Evolutionary conservation across 1,140 invertebrate genomes (phyloP), one percentile per base, ranked within the genome.

Genomic region (Choristoneura fumiferana): DNA sequence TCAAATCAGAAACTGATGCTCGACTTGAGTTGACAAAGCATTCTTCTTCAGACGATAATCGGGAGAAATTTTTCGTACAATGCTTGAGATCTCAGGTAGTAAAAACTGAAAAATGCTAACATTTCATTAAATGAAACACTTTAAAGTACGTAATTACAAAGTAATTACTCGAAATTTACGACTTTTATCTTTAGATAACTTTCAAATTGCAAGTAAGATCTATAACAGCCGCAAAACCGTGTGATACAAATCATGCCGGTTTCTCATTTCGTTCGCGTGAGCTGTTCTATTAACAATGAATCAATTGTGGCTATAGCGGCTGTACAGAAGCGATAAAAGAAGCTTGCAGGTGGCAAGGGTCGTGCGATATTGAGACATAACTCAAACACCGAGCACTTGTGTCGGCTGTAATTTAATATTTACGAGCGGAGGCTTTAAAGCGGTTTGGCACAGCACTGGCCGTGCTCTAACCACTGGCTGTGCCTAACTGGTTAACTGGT

Each of bases 341-440:
- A 62, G 65, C 38, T 62, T 71, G 73, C 67, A 77, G 75, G 73
- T 77, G 74, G 64, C 63, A 65, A 60, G 71, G 75, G 68, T 72
- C 72, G 67, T 54, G 62, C 65, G 69, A 78, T 81, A 81, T 81
- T 81, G 74, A 76, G 73, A 73, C 73, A 81, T 81, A 81, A 76
- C 54, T 81, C 69, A 71, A 29, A 29, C 22, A 54, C 59, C 63
- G 22, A 59, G 58, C 63, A 57, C 65, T 63, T 60, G 45, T 66
- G 64, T 59, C 54, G 40, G 62, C 58, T 58, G 56, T 59, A 68
- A 52, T 68, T 64, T 68, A 60, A 67, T 67, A 67, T 70, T 70
- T 67, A 71, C 53, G 58, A 59, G 67, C 55, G 43, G 43, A 54
- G 34, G 40, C 34, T 36, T 54, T 54, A 36, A 22, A 54, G 52